Percentiles rank a stretch among this genome's conserved stretches.
Conservation (phyloP, 2,797 vertebrate genomes). For the Crocidura indochinensis region DNA sequence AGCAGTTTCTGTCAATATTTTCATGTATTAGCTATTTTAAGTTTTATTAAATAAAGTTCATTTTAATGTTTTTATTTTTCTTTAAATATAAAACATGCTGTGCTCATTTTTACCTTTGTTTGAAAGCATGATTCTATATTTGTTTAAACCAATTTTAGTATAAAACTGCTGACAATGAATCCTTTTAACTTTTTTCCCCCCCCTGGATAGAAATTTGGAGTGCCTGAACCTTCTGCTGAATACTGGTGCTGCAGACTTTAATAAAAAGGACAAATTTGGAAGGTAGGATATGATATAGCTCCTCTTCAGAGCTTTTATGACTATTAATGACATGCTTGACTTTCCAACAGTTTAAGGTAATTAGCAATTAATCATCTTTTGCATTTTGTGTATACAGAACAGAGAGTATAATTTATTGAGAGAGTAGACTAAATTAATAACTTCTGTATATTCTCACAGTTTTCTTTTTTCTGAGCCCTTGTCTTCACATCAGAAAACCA, state of each 20-base stretch:
- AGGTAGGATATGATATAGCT: constrained; percentile 91
- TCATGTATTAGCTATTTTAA: constrained; percentile 32
- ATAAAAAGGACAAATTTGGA: constrained; percentile 98
- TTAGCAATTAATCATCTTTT: constrained; percentile 18
- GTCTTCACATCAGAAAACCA: neutral
- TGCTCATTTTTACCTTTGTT: constrained; percentile 52
- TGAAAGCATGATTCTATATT: constrained; percentile 27
- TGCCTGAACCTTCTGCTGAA: constrained; percentile 99
- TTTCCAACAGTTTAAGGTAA: constrained; percentile 59
- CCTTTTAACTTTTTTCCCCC: constrained; percentile 82
- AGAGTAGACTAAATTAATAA: neutral
- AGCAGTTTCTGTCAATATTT: constrained; percentile 18
- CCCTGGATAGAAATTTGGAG: constrained; percentile 96
- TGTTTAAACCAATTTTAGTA: constrained; percentile 29
- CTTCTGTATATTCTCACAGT: constrained; percentile 37
- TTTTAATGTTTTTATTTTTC: constrained; percentile 45
- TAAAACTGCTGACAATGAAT: constrained; percentile 63
- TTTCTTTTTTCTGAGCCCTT: neutral
- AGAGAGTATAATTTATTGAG: constrained; percentile 24
- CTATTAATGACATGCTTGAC: constrained; percentile 45
- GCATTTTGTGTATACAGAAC: neutral
- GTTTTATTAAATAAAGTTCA: neutral
- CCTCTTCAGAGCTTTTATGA: neutral
- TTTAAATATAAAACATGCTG: constrained; percentile 21
- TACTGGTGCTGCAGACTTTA: constrained; percentile 98